Evolutionary conservation across 2,113 vertebrate genomes (phyloP), one percentile per base, ranked within the genome.

Genomic region (Chloropsis cyanopogon): DNA sequence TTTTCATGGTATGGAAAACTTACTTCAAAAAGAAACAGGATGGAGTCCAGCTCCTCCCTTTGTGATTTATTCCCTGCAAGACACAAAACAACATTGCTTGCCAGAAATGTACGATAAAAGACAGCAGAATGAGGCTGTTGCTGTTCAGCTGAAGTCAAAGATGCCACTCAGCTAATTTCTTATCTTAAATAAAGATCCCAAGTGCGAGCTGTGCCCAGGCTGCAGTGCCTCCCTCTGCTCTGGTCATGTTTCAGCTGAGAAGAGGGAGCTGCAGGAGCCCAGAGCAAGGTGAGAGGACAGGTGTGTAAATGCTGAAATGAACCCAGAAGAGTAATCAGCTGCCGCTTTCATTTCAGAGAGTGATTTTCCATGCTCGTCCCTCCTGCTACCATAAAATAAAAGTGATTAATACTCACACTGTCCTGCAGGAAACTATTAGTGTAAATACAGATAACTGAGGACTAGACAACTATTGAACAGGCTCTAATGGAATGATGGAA

Each of bases 21-120:
- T 99, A 99, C 99, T 98, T 99, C 99, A 98, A 99, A 99, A 98
- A 99, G 98, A 98, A 99, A 99, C 96, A 99, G 99, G 96, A 99
- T 98, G 82, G 99, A 99, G 98, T 99, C 99, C 99, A 99, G 99
- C 98, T 99, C 99, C 98, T 99, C 99, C 98, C 99, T 98, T 97
- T 99, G 99, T 88, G 99, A 99, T 97, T 99, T 99, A 98, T 99
- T 99, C 98, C 99, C 99, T 99, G 97, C 68, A 98, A 98, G 59
- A 96, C n/a, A 94, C 39, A 92, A 96, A 87, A 65, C 49, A 93
- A 54, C 14, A 59, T 15, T 41, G 57, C 50, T 94, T 91, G 75
- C 16, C 8, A 28, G 25, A 82, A 92, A 37, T 5, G 50, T 0
- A 24, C 0, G 0, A 23, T 14, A 23, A 5, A 29, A 73, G 13